Evolutionary conservation across 2,797 vertebrate species (phyloP).

Genomic region (Picus viridis): DNA sequence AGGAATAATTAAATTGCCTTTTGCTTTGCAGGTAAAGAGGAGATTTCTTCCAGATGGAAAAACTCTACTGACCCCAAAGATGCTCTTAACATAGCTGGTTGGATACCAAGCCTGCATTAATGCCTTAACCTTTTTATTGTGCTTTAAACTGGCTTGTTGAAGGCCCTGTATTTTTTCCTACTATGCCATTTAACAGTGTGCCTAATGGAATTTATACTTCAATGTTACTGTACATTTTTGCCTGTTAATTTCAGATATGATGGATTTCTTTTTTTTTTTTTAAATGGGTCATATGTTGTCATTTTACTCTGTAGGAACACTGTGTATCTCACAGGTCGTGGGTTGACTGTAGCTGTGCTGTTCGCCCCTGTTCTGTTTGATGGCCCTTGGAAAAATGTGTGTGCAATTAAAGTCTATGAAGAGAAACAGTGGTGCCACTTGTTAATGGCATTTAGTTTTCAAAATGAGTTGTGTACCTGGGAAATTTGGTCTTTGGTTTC

Average conservation of each 20-base stretch:
- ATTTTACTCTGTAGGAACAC: background rate
- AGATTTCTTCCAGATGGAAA: conserved; percentile 58
- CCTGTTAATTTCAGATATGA: background rate
- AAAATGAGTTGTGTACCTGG: conserved; percentile 43
- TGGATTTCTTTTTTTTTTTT: background rate
- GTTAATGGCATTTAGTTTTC: background rate
- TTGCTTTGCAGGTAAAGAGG: conserved; percentile 79
- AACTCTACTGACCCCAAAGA: conserved; percentile 54
- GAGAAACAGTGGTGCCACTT: background rate
- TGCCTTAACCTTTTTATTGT: conserved; percentile 70
- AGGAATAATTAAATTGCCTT: conserved; percentile 61
- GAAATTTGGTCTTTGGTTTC: conserved; percentile 65
- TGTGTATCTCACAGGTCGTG: background rate
- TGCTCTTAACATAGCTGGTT: conserved; percentile 25
- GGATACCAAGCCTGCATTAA: conserved; percentile 46
- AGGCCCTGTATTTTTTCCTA: conserved; percentile 32
- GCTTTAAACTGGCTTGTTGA: conserved; percentile 27
- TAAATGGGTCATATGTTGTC: background rate
- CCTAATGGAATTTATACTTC: conserved; percentile 31
- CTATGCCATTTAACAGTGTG: conserved; percentile 10
- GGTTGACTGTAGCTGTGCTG: background rate
- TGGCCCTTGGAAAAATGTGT: background rate
- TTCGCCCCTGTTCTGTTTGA: conserved; percentile 8
- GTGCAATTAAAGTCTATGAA: conserved; percentile 23
- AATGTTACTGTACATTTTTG: conserved; percentile 2